A percentile compares a stretch with the other conserved stretches of the same genome.
Conservation (phyloP, 2,113 vertebrate genomes). For the Hemiscyllium ocellatum region DNA sequence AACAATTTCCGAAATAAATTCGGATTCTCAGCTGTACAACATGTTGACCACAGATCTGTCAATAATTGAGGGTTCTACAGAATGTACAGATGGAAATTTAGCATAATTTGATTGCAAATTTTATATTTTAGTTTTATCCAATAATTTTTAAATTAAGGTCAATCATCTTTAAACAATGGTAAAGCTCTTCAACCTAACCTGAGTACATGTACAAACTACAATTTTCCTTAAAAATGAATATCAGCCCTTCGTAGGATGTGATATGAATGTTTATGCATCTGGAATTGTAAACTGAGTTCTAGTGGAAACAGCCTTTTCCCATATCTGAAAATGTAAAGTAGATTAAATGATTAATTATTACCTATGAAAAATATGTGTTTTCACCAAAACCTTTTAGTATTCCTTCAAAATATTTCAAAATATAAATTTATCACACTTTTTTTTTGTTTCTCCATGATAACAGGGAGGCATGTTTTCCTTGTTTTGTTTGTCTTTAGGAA, state of each 20-base stretch:
- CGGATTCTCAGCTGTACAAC: not conserved
- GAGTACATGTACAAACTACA: not conserved
- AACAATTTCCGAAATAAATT: not conserved
- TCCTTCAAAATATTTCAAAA: not conserved
- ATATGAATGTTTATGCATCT: not conserved
- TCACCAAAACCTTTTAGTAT: not conserved
- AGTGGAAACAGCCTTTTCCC: not conserved
- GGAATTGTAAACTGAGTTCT: not conserved
- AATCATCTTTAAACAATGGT: not conserved
- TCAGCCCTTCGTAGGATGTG: not conserved
- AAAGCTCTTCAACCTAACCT: not conserved
- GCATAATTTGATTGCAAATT: not conserved
- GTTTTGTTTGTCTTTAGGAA: too few species aligned
- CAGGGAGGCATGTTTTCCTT: not conserved
- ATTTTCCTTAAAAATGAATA: not conserved
- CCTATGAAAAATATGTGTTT: not conserved
- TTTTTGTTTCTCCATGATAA: not conserved
- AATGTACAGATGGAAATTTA: slow-evolving; percentile 21
- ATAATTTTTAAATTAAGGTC: not conserved
- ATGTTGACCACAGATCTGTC: not conserved
- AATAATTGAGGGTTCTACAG: not conserved
- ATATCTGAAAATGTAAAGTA: not conserved
- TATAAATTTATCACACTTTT: not conserved
- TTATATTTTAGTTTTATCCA: not conserved
- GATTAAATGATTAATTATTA: not conserved